phyloP scores from a whole-genome alignment of 2,888 invertebrate species.

The Caenorhabditis sp. region DNA sequence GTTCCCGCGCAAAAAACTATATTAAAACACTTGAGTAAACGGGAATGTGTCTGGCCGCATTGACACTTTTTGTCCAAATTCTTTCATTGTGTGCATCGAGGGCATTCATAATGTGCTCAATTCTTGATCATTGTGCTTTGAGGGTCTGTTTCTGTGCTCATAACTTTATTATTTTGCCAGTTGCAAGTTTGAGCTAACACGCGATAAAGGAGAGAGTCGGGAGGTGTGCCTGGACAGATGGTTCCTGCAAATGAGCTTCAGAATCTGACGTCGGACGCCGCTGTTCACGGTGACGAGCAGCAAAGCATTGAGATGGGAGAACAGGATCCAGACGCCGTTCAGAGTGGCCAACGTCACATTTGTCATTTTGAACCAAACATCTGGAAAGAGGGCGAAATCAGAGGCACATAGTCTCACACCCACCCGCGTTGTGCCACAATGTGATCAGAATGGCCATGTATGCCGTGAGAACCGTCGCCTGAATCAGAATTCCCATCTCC shows the following conservation, averaged over 20 bases:
- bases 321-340: slow-evolving; percentile 49
- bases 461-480: slow-evolving; percentile 48
- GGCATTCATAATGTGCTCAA: too few species aligned
- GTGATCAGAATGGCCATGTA: slow-evolving; percentile 55
- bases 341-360: slow-evolving; percentile 36
- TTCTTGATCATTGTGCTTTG: background rate
- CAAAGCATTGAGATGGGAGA: slow-evolving; percentile 40
- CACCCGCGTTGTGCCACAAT: slow-evolving; percentile 59
- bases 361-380: slow-evolving; percentile 45
- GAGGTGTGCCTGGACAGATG: slow-evolving; percentile 27
- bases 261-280: slow-evolving; percentile 42
- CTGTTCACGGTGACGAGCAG: slow-evolving; percentile 35
- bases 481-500: slow-evolving; percentile 47
- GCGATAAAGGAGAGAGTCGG: slow-evolving; percentile 21
- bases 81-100: background rate
- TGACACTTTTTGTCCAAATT: too few species aligned
- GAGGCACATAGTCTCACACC: slow-evolving; percentile 21
- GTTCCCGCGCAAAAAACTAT: too few species aligned
- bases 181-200: slow-evolving; percentile 17
- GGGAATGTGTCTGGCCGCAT: too few species aligned
- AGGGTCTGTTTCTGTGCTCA: background rate
- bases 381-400: too few species aligned
- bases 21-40: too few species aligned
- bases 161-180: slow-evolving; percentile 7
- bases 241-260: slow-evolving; percentile 9